Conservation (phyloP, 2,888 invertebrate species). For the Conomelus anceps region DNA sequence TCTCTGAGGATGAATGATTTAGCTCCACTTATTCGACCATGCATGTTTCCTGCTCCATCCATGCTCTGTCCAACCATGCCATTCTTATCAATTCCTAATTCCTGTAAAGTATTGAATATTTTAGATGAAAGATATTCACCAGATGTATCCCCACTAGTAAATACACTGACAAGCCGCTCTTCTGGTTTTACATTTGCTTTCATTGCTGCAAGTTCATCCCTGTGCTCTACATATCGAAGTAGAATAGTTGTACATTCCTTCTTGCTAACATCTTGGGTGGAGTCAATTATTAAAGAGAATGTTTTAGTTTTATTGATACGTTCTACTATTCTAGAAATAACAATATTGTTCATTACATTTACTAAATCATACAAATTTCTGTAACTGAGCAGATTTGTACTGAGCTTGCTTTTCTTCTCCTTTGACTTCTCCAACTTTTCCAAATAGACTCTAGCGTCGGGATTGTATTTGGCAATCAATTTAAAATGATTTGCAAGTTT, state of each 20-base stretch:
- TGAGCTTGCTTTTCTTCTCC: not conserved
- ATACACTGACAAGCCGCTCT: conserved; percentile 4
- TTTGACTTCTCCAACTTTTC: conserved; percentile 2
- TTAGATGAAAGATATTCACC: not conserved
- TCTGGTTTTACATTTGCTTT: conserved; percentile 10
- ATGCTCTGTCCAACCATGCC: conserved; percentile 13
- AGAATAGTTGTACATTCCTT: conserved; percentile 9
- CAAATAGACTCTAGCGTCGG: conserved; percentile 5
- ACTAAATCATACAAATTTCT: conserved; percentile 4
- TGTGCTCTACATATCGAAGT: conserved; percentile 10
- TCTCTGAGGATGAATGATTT: too few relatives aligned
- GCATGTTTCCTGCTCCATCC: conserved; percentile 18
- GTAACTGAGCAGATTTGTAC: conserved; percentile 13
- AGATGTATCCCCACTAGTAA: conserved; percentile 8
- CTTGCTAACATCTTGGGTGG: conserved; percentile 16
- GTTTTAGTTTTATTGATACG: conserved; percentile 2
- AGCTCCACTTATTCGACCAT: not conserved
- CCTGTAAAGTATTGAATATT: not conserved
- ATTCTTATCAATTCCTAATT: not conserved
- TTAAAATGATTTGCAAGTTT: too few relatives aligned
- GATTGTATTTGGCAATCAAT: not conserved
- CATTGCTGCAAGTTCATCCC: not conserved
- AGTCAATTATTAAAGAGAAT: conserved; percentile 10
- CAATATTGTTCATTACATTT: not conserved
- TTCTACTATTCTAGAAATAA: conserved; percentile 1